These are phyloP conservation scores for Philypnodon macrostomus DNA, from an alignment of 2,797 vertebrate genomes.

Conservation along the genomic window DNA sequence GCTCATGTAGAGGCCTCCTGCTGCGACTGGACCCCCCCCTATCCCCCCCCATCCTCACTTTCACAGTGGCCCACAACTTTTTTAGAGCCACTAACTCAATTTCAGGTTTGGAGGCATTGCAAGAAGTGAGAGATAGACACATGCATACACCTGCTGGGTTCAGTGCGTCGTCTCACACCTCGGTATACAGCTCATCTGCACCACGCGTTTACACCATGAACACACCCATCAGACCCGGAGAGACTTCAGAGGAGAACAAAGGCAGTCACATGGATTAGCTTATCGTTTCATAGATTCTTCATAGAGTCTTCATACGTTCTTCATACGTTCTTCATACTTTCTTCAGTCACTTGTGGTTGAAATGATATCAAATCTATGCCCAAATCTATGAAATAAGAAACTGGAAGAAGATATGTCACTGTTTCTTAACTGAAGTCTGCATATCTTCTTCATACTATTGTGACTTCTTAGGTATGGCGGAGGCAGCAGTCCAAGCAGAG, in stretches of 20 bases:
- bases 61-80: slow-evolving; percentile 39
- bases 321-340: too few species aligned
- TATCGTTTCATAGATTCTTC: background rate
- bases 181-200: slow-evolving; percentile 24
- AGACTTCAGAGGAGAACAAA: background rate
- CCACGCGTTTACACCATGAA: slow-evolving; percentile 6
- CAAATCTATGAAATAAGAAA: too few species aligned
- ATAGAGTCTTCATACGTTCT: too few species aligned
- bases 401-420: too few species aligned
- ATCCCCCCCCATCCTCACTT: too few species aligned
- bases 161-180: slow-evolving; percentile 23
- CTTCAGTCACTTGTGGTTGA: too few species aligned
- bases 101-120: slow-evolving; percentile 46
- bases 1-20: slow-evolving; percentile 42
- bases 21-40: slow-evolving; percentile 43
- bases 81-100: slow-evolving; percentile 48
- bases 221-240: background rate
- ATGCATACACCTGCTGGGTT: slow-evolving; percentile 25
- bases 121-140: slow-evolving; percentile 38
- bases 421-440: too few species aligned
- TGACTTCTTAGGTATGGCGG: too few species aligned
- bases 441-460: too few species aligned
- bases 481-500: too few species aligned
- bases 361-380: too few species aligned
- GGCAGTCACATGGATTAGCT: too few species aligned